phyloP scores from a whole-genome alignment of 2,113 vertebrate genomes.

The Brachypteracias leptosomus region DNA sequence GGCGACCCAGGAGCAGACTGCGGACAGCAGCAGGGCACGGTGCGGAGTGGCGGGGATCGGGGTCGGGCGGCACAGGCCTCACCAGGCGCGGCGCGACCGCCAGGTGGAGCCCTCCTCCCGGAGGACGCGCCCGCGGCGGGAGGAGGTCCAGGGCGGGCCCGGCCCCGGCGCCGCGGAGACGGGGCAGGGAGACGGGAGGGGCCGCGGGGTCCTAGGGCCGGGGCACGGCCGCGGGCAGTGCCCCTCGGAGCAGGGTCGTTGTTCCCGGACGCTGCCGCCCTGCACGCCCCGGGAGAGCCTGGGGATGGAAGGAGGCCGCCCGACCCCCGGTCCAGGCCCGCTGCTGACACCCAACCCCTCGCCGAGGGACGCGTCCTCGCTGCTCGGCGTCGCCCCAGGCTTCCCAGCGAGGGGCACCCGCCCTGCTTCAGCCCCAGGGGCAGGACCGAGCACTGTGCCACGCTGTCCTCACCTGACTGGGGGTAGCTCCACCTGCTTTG shows the following conservation, averaged over 20 bases:
- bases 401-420: neutral
- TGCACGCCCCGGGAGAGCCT: neutral
- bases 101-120: neutral
- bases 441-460: neutral
- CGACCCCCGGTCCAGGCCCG: neutral
- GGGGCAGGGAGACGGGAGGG: neutral
- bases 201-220: neutral
- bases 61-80: too few relatives aligned
- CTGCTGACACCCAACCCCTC: neutral
- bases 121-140: neutral
- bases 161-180: neutral
- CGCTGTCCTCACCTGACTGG: rapidly evolving
- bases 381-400: too few relatives aligned
- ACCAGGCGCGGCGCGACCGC: too few relatives aligned
- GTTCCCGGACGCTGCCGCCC: neutral
- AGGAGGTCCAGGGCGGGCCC: neutral
- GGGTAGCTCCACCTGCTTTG: too few relatives aligned
- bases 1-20: too few relatives aligned
- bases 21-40: too few relatives aligned
- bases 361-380: too few relatives aligned
- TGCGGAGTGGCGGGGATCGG: too few relatives aligned
- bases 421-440: too few relatives aligned
- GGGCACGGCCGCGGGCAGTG: neutral
- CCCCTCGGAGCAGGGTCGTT: too few relatives aligned
- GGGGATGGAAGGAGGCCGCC: neutral